Base-by-base conservation (phyloP, 2,888 invertebrate genomes). In the Dermolepida albohirtum region DNA sequence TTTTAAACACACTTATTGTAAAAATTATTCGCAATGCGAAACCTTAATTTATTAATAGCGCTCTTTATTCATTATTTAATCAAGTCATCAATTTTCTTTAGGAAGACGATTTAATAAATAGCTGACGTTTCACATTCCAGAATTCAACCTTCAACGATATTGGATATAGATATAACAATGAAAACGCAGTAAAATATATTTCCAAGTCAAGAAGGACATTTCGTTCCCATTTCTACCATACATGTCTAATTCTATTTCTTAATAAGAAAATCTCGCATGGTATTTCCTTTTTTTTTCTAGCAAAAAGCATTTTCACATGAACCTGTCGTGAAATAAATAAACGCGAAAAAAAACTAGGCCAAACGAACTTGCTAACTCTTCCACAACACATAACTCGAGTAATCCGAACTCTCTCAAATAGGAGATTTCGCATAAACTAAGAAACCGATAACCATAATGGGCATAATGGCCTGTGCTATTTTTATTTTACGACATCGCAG, bases 401-500 rank as follows among this genome's bases (percentile, higher is more conserved):
- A 34, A 62, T 44, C 59, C 29, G 2, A 22, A 39, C 59, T 16
- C 22, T 62, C 59, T 62, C 5, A 49, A 62, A 62, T 62, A 62
- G 59, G 59, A 62, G 27, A 62, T 16, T 16, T 54, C 54, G 54
- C 47, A 22, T 62, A 47, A 47, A 47, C 47, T 16, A 11, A 59
- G 44, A 47, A 59, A 59, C 22, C 27, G 54, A 40, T 54, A 17
- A 39, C 59, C 59, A 47, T 62, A 49, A 62, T 12, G 16, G 59
- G 59, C n/a, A 34, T 49, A 62, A 34, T 27, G 6, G 59, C 47
- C 34, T 8, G 47, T 29, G 34, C 59, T 29, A 62, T 47, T 62
- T 34, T 62, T 62, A 62, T 62, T 47, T 47, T 62, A 62, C 59
- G 44, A 47, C 59, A 11, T 62, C 59, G 43, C 44, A 29, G 40